These are phyloP conservation scores for Cygnus buccinator DNA, from an alignment of 2,113 vertebrate genomes.

Conservation along the genomic window DNA sequence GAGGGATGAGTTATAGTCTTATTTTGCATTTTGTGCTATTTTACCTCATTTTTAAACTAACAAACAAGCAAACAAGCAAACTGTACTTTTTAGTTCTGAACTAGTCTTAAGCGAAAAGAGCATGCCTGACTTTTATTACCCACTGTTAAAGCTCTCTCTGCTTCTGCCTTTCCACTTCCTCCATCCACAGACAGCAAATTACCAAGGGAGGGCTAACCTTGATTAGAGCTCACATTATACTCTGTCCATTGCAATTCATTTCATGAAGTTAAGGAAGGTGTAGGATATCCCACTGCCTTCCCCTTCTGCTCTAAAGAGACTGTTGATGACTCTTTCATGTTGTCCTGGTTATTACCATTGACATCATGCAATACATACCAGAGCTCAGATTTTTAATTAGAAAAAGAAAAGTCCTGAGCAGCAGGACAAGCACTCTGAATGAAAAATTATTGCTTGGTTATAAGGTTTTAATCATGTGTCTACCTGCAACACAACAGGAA, in stretches of 20 bases:
- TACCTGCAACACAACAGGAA: background rate
- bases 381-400: conserved; percentile 26
- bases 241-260: background rate
- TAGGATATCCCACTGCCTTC: background rate
- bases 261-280: background rate
- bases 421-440: background rate
- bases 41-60: background rate
- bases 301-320: background rate
- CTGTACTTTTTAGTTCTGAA: background rate
- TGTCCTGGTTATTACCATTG: background rate
- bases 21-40: background rate
- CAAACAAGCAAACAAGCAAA: too few species aligned
- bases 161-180: background rate
- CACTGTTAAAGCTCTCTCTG: background rate
- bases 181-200: background rate
- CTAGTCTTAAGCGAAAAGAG: background rate
- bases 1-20: background rate
- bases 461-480: background rate
- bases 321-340: background rate
- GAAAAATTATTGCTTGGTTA: background rate
- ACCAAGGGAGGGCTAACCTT: background rate
- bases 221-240: background rate
- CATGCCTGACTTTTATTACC: background rate
- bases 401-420: background rate
- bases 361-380: background rate